Conservation (phyloP, 2,888 invertebrate genomes). For the Euphydryas editha region DNA sequence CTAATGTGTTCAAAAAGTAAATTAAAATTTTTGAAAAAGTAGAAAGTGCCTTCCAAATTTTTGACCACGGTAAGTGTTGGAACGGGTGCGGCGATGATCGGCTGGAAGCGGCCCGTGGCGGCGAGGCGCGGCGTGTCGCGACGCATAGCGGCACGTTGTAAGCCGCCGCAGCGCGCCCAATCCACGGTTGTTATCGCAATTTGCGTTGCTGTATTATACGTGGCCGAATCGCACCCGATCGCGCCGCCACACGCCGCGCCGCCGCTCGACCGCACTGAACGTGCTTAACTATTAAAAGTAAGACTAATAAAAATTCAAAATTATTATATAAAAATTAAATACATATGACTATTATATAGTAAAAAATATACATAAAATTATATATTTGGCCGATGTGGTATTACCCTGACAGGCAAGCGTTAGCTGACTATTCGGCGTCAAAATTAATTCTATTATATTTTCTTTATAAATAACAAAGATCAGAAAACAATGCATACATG, state of each 20-base stretch:
- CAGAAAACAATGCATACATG: constrained; percentile 76
- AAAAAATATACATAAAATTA: constrained; percentile 80
- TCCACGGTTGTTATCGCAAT: too few relatives aligned
- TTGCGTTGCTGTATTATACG: too few relatives aligned
- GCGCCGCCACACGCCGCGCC: constrained; percentile 36
- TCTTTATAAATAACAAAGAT: constrained; percentile 57
- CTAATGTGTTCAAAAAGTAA: constrained; percentile 89
- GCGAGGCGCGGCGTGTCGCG: constrained; percentile 36
- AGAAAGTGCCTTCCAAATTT: constrained; percentile 92
- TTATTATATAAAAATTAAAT: constrained; percentile 82
- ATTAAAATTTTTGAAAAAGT: constrained; percentile 85
- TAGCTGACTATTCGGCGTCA: constrained; percentile 77
- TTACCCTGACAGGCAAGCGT: constrained; percentile 90
- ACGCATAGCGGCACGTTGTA: too few relatives aligned
- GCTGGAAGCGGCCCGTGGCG: constrained; percentile 57
- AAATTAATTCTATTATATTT: constrained; percentile 72
- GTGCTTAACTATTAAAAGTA: constrained; percentile 79
- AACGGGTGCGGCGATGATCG: constrained; percentile 78
- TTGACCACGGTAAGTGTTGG: constrained; percentile 85
- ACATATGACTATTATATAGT: constrained; percentile 83
- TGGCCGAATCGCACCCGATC: too few relatives aligned
- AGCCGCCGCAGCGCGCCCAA: too few relatives aligned
- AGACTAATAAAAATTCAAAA: constrained; percentile 83
- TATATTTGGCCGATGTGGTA: constrained; percentile 85
- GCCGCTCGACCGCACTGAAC: constrained; percentile 58